Evolutionary conservation across 2,888 invertebrate genomes (phyloP).

Genomic region (Ashinkailepas kermadecensis): DNA sequence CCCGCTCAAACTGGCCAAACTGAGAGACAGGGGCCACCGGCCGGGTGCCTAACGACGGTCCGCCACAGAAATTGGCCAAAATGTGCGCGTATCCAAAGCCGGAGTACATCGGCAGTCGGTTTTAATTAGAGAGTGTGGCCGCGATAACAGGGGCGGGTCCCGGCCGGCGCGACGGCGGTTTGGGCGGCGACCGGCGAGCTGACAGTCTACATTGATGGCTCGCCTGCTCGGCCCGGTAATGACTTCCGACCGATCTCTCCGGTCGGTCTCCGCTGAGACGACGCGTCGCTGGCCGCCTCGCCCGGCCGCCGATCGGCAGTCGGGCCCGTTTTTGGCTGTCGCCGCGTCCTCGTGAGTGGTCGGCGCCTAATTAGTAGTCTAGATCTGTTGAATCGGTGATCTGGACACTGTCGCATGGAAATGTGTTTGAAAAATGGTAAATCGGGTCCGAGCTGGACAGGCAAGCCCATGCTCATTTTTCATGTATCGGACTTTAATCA

Average conservation of each 20-base stretch:
- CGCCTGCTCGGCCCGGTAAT: background rate
- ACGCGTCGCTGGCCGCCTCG: background rate
- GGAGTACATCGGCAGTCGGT: background rate
- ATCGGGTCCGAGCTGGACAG: no score
- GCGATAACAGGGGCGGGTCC: slow-evolving; percentile 10
- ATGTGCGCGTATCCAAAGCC: background rate
- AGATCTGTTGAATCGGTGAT: background rate
- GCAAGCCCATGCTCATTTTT: no score
- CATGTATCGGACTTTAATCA: no score
- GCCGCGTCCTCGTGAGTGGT: background rate
- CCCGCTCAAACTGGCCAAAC: no score
- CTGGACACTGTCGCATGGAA: background rate
- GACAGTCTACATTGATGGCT: background rate
- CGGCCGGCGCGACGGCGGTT: background rate
- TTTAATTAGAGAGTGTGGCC: background rate
- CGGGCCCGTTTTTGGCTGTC: background rate
- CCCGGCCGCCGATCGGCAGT: background rate
- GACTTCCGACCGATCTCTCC: background rate
- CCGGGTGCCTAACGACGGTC: background rate
- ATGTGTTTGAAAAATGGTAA: background rate
- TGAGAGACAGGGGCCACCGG: no score
- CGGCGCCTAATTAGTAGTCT: background rate
- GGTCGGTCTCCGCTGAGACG: background rate
- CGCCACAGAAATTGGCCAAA: background rate
- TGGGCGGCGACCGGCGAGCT: background rate